These are phyloP conservation scores for Limnephilus auricula DNA, from an alignment of 2,888 invertebrate genomes.

Conservation along the genomic window DNA sequence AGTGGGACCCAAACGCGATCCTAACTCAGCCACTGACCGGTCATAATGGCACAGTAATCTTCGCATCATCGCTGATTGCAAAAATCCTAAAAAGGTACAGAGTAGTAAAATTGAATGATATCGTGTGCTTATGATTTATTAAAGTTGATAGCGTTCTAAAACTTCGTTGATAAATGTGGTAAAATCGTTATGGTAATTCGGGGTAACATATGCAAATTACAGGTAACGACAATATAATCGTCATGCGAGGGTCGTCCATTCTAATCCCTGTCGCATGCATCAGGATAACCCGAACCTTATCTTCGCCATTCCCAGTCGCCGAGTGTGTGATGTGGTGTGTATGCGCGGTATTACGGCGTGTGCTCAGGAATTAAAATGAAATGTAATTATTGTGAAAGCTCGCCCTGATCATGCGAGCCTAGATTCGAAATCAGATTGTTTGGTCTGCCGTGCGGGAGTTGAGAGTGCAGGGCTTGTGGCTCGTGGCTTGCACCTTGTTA, in stretches of 20 bases:
- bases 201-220: conserved; percentile 63
- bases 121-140: no score
- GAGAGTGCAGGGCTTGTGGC: conserved; percentile 7
- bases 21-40: no score
- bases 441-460: conserved; percentile 53
- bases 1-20: no score
- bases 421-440: conserved; percentile 66
- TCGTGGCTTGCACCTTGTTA: not conserved
- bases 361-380: conserved; percentile 56
- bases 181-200: conserved; percentile 55
- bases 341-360: not conserved
- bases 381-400: conserved; percentile 66
- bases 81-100: no score
- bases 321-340: conserved; percentile 24
- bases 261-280: conserved; percentile 49
- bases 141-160: no score
- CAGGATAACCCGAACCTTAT: conserved; percentile 37
- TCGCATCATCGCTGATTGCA: no score
- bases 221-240: conserved; percentile 63
- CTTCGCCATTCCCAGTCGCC: conserved; percentile 8
- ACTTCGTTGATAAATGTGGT: not conserved
- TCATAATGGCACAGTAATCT: no score
- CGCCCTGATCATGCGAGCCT: conserved; percentile 65
- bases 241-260: conserved; percentile 37
- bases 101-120: no score